Evolutionary conservation across 2,113 vertebrate species (phyloP), one percentile per base, ranked within the genome.

Genomic region (Ctenodactylus gundi): DNA sequence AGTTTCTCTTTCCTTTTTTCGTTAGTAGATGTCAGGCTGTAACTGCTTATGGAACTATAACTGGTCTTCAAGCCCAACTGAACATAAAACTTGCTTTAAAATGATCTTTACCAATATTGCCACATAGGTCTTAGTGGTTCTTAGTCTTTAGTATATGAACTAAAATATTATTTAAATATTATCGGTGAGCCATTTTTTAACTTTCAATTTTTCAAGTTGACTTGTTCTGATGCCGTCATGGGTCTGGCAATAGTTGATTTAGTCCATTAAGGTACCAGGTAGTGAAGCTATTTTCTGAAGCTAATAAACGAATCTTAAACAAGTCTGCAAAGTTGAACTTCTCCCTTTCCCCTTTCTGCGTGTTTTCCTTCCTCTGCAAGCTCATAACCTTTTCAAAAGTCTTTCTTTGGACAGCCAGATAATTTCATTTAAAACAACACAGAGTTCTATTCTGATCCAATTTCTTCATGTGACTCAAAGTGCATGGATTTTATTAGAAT

Each of bases 351-450:
- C 6, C 4, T 14, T 41, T 15, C 10, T 11, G 15, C 21, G 9
- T 18, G 10, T 29, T 88, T 94, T 90, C 92, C 58, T 93, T 78
- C 34, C 60, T 82, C 86, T 64, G 75, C 60, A 70, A 39, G n/a
- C 36, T 94, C 31, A 73, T 88, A 85, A 82, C 31, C 23, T 84
- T 31, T 91, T 85, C 41, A 70, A 65, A 76, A 85, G 77, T 85
- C 82, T 60, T 80, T 34, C 83, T 90, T 64, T 53, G 65, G 64
- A 57, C 7, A 88, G 39, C 29, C 39, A 88, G 60, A 72, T 90
- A 53, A 85, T 64, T 92, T 92, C 86, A 80, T 58, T 93, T 90
- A 87, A 91, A 95, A 83, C 2, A 82, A 94, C 10, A 58, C 20
- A 68, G 39, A 72, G 49, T 53, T 86, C 65, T 85, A 70, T 88